Conservation (phyloP, 2,113 vertebrate species). For the Pteropus alecto region DNA sequence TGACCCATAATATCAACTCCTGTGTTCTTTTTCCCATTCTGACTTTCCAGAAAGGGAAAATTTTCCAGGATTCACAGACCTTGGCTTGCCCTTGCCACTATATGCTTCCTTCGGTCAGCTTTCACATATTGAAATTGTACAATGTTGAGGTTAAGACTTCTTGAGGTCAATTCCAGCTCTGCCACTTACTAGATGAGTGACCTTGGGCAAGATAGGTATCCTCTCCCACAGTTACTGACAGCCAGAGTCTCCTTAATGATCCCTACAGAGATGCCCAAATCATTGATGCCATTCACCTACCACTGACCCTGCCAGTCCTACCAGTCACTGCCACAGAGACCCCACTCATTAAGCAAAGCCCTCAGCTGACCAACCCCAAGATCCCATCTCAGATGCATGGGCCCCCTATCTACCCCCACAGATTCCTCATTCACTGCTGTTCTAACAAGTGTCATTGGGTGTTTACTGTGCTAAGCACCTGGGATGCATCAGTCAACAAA, state of each 20-base stretch:
- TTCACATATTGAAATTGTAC: background rate
- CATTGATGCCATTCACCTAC: background rate
- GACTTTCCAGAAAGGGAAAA: background rate
- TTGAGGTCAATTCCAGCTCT: background rate
- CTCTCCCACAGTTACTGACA: background rate
- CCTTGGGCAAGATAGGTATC: background rate
- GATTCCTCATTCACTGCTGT: background rate
- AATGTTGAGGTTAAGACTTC: background rate
- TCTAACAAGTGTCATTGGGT: background rate
- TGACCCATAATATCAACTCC: background rate
- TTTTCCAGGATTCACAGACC: background rate
- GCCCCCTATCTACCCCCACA: background rate
- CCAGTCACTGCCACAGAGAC: background rate
- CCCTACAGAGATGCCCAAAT: background rate
- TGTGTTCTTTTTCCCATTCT: background rate
- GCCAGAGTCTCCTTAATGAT: background rate
- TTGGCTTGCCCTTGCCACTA: background rate
- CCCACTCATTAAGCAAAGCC: background rate
- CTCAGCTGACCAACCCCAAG: background rate
- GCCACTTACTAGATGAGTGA: background rate
- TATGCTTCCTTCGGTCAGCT: background rate
- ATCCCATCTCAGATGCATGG: background rate
- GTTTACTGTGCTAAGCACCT: background rate
- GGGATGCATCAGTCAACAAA: background rate
- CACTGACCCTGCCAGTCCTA: background rate